phyloP scores from a whole-genome alignment of 2,113 vertebrate genomes.

The Lasiurus cinereus region DNA sequence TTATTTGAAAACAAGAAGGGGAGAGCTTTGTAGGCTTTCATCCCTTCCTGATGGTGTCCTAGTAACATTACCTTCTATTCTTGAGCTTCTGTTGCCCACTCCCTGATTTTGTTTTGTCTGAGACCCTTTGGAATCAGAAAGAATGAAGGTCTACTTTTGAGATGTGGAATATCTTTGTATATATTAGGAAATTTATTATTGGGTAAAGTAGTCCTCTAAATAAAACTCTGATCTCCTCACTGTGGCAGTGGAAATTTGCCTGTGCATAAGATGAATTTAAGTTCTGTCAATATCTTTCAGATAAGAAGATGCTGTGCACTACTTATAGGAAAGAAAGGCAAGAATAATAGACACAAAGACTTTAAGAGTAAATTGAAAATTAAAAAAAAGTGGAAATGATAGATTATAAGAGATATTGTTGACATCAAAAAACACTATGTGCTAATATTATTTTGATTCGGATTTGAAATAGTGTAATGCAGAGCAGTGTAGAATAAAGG shows the following conservation, averaged over 20 bases:
- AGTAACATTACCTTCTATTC: neutral
- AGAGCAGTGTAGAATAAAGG: neutral
- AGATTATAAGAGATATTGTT: neutral
- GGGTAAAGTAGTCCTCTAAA: neutral
- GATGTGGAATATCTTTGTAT: neutral
- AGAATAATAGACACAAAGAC: neutral
- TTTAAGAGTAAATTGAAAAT: neutral
- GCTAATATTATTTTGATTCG: neutral
- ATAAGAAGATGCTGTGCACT: neutral
- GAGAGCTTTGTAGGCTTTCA: neutral
- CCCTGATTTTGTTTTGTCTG: neutral
- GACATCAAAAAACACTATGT: neutral
- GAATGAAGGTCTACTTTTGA: neutral
- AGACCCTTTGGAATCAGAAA: neutral
- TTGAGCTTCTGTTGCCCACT: neutral
- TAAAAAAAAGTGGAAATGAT: neutral
- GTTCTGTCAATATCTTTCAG: neutral
- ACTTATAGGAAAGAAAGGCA: neutral
- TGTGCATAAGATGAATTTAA: neutral
- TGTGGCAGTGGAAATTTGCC: neutral
- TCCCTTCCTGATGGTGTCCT: neutral
- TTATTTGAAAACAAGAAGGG: neutral
- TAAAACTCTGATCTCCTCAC: neutral
- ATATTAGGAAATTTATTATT: neutral
- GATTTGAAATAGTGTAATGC: neutral